These are phyloP conservation scores for Micropoecilia bifurca DNA, from an alignment of 2,797 vertebrate genomes.

Conservation along the genomic window DNA sequence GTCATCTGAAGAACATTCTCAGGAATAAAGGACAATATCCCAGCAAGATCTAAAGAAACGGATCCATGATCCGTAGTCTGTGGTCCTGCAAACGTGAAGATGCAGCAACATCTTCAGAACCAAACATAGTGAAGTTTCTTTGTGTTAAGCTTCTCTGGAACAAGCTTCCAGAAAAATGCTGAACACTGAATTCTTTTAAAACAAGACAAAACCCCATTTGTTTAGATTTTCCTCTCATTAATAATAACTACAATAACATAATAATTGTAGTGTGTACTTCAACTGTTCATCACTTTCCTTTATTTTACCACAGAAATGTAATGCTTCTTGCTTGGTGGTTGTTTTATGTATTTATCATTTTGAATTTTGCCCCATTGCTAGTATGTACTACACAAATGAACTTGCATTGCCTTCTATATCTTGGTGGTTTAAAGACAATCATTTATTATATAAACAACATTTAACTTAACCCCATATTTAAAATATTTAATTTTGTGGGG, in stretches of 20 bases:
- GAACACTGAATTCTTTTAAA: background rate
- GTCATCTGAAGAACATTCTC: background rate
- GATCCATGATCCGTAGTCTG: background rate
- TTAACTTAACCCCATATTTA: background rate
- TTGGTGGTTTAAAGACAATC: background rate
- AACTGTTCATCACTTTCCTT: background rate
- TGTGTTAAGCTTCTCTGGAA: background rate
- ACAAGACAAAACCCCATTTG: background rate
- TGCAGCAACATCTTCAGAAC: background rate
- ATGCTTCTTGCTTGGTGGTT: too few relatives aligned
- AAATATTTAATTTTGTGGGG: background rate
- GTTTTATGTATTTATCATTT: too few relatives aligned
- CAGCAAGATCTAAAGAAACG: background rate
- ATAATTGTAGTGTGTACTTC: background rate
- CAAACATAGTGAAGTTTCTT: background rate
- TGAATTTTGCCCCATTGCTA: too few relatives aligned
- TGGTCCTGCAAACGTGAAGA: too few relatives aligned
- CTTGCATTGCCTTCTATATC: background rate
- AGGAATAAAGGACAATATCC: background rate
- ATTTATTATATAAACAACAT: background rate
- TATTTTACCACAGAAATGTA: background rate
- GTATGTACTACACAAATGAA: too few relatives aligned
- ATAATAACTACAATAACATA: background rate
- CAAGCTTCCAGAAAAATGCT: background rate
- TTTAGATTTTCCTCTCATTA: background rate